These are phyloP conservation scores for Cenopis cana DNA, from an alignment of 2,888 invertebrate species.

Conservation along the genomic window DNA sequence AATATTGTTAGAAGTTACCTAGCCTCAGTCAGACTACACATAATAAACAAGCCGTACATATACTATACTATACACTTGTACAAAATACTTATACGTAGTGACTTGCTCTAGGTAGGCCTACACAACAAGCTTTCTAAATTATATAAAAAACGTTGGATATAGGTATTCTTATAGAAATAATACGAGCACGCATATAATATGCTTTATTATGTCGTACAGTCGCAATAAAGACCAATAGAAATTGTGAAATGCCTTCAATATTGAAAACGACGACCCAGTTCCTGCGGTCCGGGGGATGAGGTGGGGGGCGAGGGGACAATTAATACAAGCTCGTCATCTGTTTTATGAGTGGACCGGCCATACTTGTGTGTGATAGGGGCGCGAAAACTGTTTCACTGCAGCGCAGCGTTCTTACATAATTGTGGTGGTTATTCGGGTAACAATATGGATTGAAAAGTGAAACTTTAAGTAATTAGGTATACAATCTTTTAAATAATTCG, in stretches of 20 bases:
- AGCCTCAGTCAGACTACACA: not conserved
- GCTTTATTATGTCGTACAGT: conserved; percentile 72
- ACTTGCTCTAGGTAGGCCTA: not conserved
- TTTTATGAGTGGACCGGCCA: conserved; percentile 55
- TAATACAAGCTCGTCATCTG: conserved; percentile 69
- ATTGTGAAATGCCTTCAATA: conserved; percentile 80
- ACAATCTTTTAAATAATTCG: too few species aligned
- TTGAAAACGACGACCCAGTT: conserved; percentile 80
- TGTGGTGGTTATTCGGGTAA: not conserved
- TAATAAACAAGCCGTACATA: too few species aligned
- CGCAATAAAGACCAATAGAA: conserved; percentile 73
- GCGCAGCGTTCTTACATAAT: conserved; percentile 2
- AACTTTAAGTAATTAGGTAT: too few species aligned
- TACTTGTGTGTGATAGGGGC: conserved; percentile 31
- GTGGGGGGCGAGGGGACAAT: conserved; percentile 55
- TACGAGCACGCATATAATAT: conserved; percentile 41
- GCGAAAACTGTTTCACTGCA: conserved; percentile 17
- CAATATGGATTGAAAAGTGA: not conserved
- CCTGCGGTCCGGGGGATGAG: conserved; percentile 57
- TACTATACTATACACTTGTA: too few species aligned
- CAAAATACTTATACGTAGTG: not conserved
- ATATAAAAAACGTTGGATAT: conserved; percentile 4
- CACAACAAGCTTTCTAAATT: not conserved
- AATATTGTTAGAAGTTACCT: not conserved
- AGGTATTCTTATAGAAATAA: conserved; percentile 25